phyloP scores from a whole-genome alignment of 2,888 invertebrate species.

The Netelia inedita region DNA sequence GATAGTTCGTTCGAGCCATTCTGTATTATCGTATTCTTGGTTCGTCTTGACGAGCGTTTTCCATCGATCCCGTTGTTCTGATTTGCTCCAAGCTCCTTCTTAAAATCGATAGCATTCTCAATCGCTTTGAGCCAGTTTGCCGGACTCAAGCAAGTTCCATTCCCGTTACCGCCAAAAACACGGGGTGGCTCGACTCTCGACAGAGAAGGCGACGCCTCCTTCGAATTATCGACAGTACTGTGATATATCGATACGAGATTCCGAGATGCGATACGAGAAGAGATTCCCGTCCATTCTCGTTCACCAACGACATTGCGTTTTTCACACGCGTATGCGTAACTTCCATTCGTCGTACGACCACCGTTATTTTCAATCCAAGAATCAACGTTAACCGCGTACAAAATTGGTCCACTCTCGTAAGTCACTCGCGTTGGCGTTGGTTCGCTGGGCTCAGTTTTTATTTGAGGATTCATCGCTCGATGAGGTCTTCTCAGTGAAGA shows the following conservation, averaged over 20 bases:
- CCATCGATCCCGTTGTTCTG: background rate
- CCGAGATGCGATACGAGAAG: too few species aligned
- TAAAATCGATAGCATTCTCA: constrained; percentile 7
- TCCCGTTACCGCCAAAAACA: too few species aligned
- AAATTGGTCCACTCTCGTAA: background rate
- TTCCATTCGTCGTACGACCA: background rate
- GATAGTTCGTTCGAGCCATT: background rate
- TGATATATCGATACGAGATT: background rate
- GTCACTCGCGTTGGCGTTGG: background rate
- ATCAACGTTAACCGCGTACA: constrained; percentile 20
- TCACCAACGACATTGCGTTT: too few species aligned
- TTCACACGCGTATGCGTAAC: background rate
- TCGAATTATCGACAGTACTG: background rate
- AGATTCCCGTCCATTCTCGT: too few species aligned
- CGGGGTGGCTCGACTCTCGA: background rate
- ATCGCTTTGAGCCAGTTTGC: background rate
- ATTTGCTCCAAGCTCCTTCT: background rate
- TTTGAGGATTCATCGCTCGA: background rate
- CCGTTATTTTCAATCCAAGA: constrained; percentile 20
- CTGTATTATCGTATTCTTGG: background rate
- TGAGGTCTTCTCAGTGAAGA: background rate
- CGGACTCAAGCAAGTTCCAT: too few species aligned
- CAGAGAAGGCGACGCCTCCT: background rate
- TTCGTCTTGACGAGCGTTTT: background rate
- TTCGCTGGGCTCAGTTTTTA: background rate